Percentiles rank a stretch among this genome's conserved stretches.
These are phyloP conservation scores for Brienomyrus longianalis DNA, from an alignment of 2,113 vertebrate genomes.

Conservation along the genomic window DNA sequence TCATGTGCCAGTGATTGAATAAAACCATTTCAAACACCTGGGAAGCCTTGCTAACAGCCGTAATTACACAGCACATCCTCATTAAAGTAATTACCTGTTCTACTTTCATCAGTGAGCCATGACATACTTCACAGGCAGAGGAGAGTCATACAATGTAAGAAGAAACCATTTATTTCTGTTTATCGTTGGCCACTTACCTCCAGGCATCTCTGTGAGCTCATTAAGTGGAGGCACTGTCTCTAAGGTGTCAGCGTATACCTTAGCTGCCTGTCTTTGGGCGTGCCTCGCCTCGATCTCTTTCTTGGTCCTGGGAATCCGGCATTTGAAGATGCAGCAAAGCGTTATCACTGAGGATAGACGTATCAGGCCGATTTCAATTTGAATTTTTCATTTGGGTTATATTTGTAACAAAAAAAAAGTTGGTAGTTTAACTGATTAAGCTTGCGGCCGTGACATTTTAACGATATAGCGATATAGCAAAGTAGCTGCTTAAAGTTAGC, in stretches of 20 bases:
- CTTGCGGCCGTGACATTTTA: not conserved
- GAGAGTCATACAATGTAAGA: not conserved
- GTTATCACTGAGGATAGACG: conserved; percentile 74
- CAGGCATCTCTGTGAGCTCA: conserved; percentile 81
- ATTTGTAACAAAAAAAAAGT: not conserved
- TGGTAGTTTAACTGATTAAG: not conserved
- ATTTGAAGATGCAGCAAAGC: conserved; percentile 94
- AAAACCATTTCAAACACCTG: not conserved
- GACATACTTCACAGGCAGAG: not conserved
- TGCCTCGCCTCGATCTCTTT: conserved; percentile 93
- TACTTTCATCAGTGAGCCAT: not conserved
- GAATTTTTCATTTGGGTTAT: not conserved
- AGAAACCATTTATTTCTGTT: not conserved
- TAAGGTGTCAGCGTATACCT: conserved; percentile 85
- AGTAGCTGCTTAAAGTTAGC: not conserved
- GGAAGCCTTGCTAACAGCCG: not conserved
- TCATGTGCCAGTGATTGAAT: not conserved
- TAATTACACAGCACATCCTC: not conserved
- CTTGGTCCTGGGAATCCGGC: conserved; percentile 86
- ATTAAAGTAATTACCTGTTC: not conserved
- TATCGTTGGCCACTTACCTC: conserved; percentile 56
- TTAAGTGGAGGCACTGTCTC: conserved; percentile 85
- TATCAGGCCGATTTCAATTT: not conserved
- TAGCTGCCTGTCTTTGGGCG: conserved; percentile 79
- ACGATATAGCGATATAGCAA: not conserved